Base-by-base conservation (phyloP, 1,140 invertebrate species). In the Caenorhabditis elegans region DNA sequence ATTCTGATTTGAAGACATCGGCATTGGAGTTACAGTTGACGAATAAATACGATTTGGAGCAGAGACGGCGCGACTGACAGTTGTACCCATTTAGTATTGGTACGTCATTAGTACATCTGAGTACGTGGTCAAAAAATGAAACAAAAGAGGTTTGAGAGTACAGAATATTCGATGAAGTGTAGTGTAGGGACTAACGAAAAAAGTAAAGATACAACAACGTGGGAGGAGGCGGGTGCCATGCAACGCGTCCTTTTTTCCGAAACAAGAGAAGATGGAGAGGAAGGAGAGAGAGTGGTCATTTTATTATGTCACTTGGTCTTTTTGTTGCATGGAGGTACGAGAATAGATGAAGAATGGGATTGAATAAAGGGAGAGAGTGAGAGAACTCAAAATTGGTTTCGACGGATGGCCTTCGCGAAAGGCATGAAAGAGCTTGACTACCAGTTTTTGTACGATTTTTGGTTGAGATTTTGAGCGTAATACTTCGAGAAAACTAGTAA, bases 161-260 rank as follows among this genome's bases (percentile, higher is more conserved):
- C 43, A 47, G 75, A 77, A 77, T 47, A 48, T 28, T 28, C 24
- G 28, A 49, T 77, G 43, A 34, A 76, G 39, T 3, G 24, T 10
- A 26, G n/a, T 5, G 8, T 6, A 53, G 5, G 55, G 15, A 28
- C 51, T 10, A n/a, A 22, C 28, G 60, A 31, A 70, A 70, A 70
- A 70, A 70, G 34, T 70, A 70, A 26, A 17, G 60, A 70, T 70
- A 39, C 8, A 43, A 70, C 28, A 28, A 17, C 11, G 60, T 31
- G 28, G 34, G 43, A 39, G 34, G 26, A 13, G 31, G 60, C 34
- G n/a, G 60, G 55, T 60, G 55, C 55, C 19, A 17, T 31, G 60
- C 60, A 70, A 70, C 60, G 60, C 60, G 60, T 70, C 26, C 60
- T 70, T 39, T 43, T n/a, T 15, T 31, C 19, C 53, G 53, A 60